Base-by-base conservation (phyloP, 2,888 invertebrate species). In the Brenthis daphne region DNA sequence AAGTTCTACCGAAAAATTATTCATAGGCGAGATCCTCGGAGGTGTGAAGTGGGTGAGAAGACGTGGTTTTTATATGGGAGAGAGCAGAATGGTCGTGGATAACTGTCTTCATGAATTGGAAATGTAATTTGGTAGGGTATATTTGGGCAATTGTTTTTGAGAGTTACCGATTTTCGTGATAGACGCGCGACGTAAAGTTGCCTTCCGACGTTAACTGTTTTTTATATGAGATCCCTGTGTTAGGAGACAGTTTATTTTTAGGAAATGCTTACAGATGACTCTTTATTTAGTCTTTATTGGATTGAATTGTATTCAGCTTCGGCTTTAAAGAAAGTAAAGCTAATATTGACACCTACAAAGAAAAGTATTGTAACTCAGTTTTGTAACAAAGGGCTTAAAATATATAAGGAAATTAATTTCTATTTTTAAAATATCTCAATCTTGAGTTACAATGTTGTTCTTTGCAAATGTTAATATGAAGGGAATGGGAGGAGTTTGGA, bases 41-140 rank as follows among this genome's bases (percentile, higher is more conserved):
- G 80, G 79, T 78, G 80, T 65, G 76, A 77, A 77, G 73, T 73
- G 73, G 69, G 74, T 63, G 67, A 68, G 69, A 73, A 60, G 65
- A 71, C 60, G 72, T 60, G 33, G 56, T n/a, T 50, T 50, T 57
- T 57, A 66, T 50, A 64, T 50, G 75, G 76, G 69, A 68, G 76
- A 71, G 77, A 78, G 61, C 72, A 73, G 56, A 43, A 43, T 43
- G 37, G 54, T 70, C 57, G 74, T 70, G 79, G 77, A 79, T 88
- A 89, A 89, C 85, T 85, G 85, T 84, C 86, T 89, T 91, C 91
- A 92, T 92, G 91, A 92, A 91, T 92, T 92, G 91, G 90, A 90
- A 90, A 92, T 91, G 91, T 89, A 92, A 92, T 92, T 91, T 89
- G 86, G 84, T 79, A 79, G 83, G 83, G 82, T 85, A 82, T 85